Conservation (phyloP, 2,888 invertebrate species). For the Caenorhabditis afra region DNA sequence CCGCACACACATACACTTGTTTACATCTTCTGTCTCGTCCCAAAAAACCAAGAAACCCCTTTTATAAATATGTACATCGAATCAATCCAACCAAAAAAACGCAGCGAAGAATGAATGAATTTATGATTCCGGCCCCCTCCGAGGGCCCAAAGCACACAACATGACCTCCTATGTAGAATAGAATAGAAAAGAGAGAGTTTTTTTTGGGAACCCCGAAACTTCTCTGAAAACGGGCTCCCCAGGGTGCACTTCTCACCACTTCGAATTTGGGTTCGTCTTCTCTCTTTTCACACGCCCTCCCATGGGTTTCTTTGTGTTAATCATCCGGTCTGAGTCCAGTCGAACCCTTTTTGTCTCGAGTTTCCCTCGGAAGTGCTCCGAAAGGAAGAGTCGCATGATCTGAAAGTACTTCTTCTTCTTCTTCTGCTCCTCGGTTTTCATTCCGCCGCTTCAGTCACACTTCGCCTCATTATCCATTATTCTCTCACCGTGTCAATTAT, state of each 20-base stretch:
- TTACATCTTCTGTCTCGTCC: constrained; percentile 18
- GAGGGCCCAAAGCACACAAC: not conserved
- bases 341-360: too few species aligned
- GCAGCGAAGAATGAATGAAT: constrained; percentile 46
- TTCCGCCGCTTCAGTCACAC: constrained; percentile 2
- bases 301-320: not conserved
- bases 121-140: constrained; percentile 21
- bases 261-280: too few species aligned
- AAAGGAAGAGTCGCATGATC: constrained; percentile 11
- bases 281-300: too few species aligned
- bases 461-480: constrained; percentile 48
- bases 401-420: constrained; percentile 24
- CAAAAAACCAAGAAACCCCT: not conserved
- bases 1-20: constrained; percentile 37
- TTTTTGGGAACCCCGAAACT: too few species aligned
- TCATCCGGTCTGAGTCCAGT: not conserved
- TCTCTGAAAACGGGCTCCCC: too few species aligned
- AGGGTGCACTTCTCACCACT: too few species aligned
- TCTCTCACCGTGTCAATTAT: constrained; percentile 48
- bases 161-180: not conserved
- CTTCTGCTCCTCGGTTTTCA: too few species aligned
- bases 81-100: constrained; percentile 50
- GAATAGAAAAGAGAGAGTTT: not conserved
- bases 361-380: not conserved
- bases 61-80: constrained; percentile 53